Evolutionary conservation across 2,888 invertebrate species (phyloP), one percentile per base, ranked within the genome.

Genomic region (Macroteleia sp.): DNA sequence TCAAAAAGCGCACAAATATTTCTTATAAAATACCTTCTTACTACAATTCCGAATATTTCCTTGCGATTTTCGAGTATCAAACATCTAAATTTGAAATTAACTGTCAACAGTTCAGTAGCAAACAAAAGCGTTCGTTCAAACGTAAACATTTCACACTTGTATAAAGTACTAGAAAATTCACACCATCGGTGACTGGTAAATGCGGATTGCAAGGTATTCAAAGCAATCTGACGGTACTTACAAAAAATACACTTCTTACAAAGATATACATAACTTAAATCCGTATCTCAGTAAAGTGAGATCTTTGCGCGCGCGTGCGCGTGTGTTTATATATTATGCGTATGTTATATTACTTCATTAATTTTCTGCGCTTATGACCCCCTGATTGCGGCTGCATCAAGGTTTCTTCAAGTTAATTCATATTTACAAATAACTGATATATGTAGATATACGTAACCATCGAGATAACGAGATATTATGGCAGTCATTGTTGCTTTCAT

Each of bases 391-490:
- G 32, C 17, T n/a, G 3, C 2, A 20, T 10, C 9, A 12, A 39
- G 39, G 36, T 39, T 28, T 28, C 10, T 46, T 48, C 9, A 28
- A 17, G 28, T 32, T 42, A 34, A 82, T n/a, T 77, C 48, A 32
- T 76, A 82, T 84, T 64, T 82, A 86, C 84, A 81, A 81, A 74
- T 79, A 81, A 78, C 83, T 80, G 77, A 69, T 83, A 77, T 66
- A 82, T 84, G 81, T 80, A 83, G 82, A 87, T 88, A 88, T 86
- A 88, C 48, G 50, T 76, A 76, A 86, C 80, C 84, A 85, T 85
- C 73, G 81, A 84, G 82, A 85, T 87, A 87, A 89, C 86, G 86
- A 85, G 84, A 87, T 87, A 88, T 86, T 90, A 89, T 86, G 89
- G 89, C 91, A 90, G 89, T 89, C 87, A 73, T 85, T 82, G 77